Base-by-base conservation (phyloP, 2,888 invertebrate genomes). In the Vesta saturnalis region DNA sequence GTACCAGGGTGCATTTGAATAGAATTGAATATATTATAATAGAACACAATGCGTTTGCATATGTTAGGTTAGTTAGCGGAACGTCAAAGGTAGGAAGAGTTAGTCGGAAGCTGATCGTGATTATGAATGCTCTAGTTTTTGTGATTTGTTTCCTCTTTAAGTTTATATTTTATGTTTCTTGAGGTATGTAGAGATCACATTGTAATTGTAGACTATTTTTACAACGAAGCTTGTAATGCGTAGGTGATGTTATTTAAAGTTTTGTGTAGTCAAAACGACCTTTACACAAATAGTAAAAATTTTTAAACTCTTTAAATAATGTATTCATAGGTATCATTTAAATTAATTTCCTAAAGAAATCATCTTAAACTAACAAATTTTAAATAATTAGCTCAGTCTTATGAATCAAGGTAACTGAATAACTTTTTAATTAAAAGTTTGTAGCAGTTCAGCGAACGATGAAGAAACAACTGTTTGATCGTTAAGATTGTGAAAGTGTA, bases 21-120 rank as follows among this genome's bases (percentile, higher is more conserved):
- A 74, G 78, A 77, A 78, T 75, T 72, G 81, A 78, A 81, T 81
- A 81, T 77, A 79, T 82, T 79, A 80, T 78, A 76, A 77, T 76
- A 74, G 78, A 77, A 77, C 66, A 76, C 78, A 79, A 78, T 78
- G 75, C 78, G 73, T 77, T 76, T 80, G 80, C 81, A 81, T 81
- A 80, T 79, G 79, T 78, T 77, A 72, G 73, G 76, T 77, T 77
- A 74, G 78, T 78, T 77, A 76, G 74, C 60, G 71, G 66, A 71
- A 72, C 67, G 70, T 71, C 75, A 75, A 75, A 76, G 74, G 74
- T 77, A 72, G 69, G 61, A 60, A 65, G 66, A 67, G 63, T 54
- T 70, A 70, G 70, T 70, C 55, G 70, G 70, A 70, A 64, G 70
- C 67, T 70, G 70, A 61, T 43, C 69, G 64, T 52, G 61, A 65